Base-by-base conservation (phyloP, 2,113 vertebrate genomes). In the Tachycineta bicolor region DNA sequence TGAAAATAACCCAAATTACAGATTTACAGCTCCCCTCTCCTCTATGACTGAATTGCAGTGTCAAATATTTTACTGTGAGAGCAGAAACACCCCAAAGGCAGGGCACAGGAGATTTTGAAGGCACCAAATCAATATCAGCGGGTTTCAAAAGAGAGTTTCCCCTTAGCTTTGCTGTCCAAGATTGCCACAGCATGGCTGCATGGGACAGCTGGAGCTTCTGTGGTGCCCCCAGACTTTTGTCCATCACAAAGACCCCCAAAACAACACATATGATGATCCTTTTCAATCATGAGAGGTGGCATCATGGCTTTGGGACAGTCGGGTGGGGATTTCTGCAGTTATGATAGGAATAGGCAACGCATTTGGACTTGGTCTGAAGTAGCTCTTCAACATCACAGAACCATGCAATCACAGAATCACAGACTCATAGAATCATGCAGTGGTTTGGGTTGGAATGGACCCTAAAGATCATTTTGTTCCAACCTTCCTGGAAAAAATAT, bases 81-180 rank as follows among this genome's bases (percentile, higher is more conserved):
- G 18, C 31, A 82, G 53, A 76, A 76, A 43, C 22, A 53, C 1
- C 34, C 5, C 15, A 41, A 6, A 14, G 9, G 15, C 4, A 50
- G 18, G 33, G 11, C 47, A 73, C 21, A 33, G 12, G 39, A 69
- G 70, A 50, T 22, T 56, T 49, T 17, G n/a, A 50, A 86, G n/a
- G 21, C 19, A 58, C 3, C 1, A 3, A 62, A 67, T 29, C 39
- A 28, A 0, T 34, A 31, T 22, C 33, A 74, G 29, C 11, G 1
- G 5, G 8, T 56, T 76, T 64, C 10, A 56, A 76, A 83, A 12
- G 2, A 56, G 22, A 37, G 5, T 4, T 67, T 31, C 3, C 22
- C 37, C 14, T 55, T 26, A 11, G 9, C 7, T 49, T 55, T 71
- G 14, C 6, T 68, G 34, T 49, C 23, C 22, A 24, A 55, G 33